Conservation (phyloP, 2,888 invertebrate genomes). For the Gymnocheta viridis region DNA sequence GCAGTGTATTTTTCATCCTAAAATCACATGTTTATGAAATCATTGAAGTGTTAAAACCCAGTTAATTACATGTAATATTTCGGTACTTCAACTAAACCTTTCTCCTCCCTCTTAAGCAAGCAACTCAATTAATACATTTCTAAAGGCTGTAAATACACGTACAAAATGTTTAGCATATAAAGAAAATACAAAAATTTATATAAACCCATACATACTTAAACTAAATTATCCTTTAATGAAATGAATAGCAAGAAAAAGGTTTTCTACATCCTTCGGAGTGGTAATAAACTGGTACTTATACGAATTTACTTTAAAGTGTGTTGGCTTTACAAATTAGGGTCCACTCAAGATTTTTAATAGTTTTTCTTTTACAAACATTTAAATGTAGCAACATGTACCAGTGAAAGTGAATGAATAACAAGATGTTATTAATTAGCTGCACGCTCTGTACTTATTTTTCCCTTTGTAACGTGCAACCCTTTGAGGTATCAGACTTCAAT, state of each 20-base stretch:
- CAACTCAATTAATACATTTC: conserved; percentile 24
- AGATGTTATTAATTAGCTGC: conserved; percentile 39
- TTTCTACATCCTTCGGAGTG: conserved; percentile 34
- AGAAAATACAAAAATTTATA: conserved; percentile 11
- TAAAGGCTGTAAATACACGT: neutral
- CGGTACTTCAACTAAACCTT: neutral
- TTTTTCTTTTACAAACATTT: conserved; percentile 12
- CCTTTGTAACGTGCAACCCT: neutral
- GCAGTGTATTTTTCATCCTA: neutral
- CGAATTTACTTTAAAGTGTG: conserved; percentile 17
- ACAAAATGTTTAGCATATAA: neutral
- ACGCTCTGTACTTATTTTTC: neutral
- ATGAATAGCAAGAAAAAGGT: conserved; percentile 27
- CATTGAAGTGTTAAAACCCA: conserved; percentile 36
- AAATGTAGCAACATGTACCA: neutral
- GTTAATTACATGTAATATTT: conserved; percentile 33
- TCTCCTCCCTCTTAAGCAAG: neutral
- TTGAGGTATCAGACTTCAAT: neutral
- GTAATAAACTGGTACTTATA: conserved; percentile 53
- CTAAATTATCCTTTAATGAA: conserved; percentile 14
- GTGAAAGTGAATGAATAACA: neutral
- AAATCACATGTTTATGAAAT: conserved; percentile 3
- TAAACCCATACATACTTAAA: neutral
- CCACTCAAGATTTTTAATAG: conserved; percentile 26
- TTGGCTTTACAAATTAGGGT: conserved; percentile 24